Percentiles rank a stretch among this genome's conserved stretches.
These are phyloP conservation scores for Arenaria interpres DNA, from an alignment of 2,113 vertebrate species.

Conservation along the genomic window DNA sequence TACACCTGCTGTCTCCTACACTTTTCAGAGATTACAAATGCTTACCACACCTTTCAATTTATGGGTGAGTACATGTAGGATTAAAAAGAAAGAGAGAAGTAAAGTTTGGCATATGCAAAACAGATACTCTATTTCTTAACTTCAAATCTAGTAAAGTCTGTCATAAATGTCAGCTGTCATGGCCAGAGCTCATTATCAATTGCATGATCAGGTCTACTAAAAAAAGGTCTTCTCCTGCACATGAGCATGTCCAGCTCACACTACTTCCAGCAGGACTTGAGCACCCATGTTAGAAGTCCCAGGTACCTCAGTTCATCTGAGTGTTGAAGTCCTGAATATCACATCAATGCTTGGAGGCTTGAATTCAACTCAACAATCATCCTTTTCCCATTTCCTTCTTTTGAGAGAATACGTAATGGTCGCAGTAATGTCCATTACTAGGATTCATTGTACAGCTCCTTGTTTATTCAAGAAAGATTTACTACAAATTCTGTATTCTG, in stretches of 20 bases:
- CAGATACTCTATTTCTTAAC: not conserved
- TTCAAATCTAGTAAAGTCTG: not conserved
- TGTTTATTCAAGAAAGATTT: not conserved
- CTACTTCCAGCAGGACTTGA: not conserved
- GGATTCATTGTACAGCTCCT: not conserved
- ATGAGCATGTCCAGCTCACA: not conserved
- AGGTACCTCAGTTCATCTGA: not conserved
- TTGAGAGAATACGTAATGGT: not conserved
- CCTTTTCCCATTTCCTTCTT: not conserved
- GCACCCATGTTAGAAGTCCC: not conserved
- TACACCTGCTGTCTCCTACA: not conserved
- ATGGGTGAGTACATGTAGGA: not conserved
- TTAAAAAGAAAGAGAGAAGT: not conserved
- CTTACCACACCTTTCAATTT: not conserved
- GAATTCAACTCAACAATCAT: not conserved
- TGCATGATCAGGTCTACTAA: not conserved
- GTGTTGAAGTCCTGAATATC: not conserved
- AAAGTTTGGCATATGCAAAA: not conserved
- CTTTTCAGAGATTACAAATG: not conserved
- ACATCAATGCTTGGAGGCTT: not conserved
- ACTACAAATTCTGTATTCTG: not conserved
- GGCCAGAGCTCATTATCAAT: not conserved
- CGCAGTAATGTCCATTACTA: not conserved
- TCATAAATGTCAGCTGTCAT: not conserved
- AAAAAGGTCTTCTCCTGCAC: not conserved